Base-by-base conservation (phyloP, 2,888 invertebrate genomes). In the Tolmerus cingulatus region DNA sequence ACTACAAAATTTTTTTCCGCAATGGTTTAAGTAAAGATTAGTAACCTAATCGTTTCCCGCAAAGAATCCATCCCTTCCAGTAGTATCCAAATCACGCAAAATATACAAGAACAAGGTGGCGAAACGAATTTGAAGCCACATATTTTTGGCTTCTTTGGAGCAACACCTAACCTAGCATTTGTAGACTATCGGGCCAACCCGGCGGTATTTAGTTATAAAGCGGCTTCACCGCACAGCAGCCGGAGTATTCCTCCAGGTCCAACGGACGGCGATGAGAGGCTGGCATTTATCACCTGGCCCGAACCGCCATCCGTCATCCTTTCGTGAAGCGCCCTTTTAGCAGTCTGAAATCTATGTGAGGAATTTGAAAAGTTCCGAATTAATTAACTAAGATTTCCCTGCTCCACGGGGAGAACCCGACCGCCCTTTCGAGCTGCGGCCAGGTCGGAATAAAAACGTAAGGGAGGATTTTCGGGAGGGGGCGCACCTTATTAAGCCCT, bases 381-480 rank as follows among this genome's bases (percentile, higher is more conserved):
- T 82, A 82, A 82, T 82, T 82, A 82, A 82, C 82, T 82, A 82
- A 82, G 82, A 82, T 82, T 82, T 66, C 57, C 82, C 66, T 82
- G 46, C 57, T 66, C 82, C 66, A 37, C 82, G 57, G 57, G 34
- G 2, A 2, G 34, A 37, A 82, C 82, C 19, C 19, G 23, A 16
- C 37, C 57, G 8, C 57, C 40, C 16, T 37, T 19, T 40, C 12
- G 4, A 12, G 30, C 27, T 19, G 40, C 14, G 82, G 30, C 34
- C 2, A 78, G 16, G 8, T 7, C 27, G 66, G 9, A 66, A 82
- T 82, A 82, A 82, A 82, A 82, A 51, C 34, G 55, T 16, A n/a
- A 82, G 82, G 82, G 57, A 66, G 57, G 19, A 37, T 57, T 82
- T 34, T 37, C 4, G 43, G 43, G 16, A 5, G 12, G 51, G 34